Evolutionary conservation across 2,888 invertebrate genomes (phyloP), one percentile per base, ranked within the genome.

Genomic region (Lymantria dispar): DNA sequence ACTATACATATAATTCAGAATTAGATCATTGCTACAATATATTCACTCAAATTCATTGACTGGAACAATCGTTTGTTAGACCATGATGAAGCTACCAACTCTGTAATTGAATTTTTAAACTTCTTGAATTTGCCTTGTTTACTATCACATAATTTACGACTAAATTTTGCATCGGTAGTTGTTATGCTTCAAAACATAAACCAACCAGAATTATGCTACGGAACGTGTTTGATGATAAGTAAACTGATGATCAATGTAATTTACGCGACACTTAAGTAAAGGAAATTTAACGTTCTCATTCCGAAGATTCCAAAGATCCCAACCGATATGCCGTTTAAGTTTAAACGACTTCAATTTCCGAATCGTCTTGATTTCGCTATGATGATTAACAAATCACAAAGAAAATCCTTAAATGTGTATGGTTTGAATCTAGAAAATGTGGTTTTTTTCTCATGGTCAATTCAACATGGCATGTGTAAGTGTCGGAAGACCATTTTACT

Each of bases 131-230:
- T 70, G 50, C 56, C 62, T 56, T 60, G 62, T 39, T 58, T 59
- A 53, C 60, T 62, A 55, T 53, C 56, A 52, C 63, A 70, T 61
- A 67, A 68, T 66, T 64, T 73, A 60, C 54, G 40, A 13, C 60
- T 72, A 40, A 72, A 70, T 52, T 61, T 69, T 61, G 66, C 68
- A 52, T 62, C 66, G 5, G 58, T 63, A 62, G 60, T 70, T n/a
- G 74, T 70, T 50, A 68, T 71, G 74, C 70, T 68, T 45, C 36
- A 60, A 56, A 60, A 65, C 31, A 22, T 61, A 54, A 61, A 59
- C 54, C 57, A 54, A 58, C 60, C 55, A 59, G 58, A 56, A 58
- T 58, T 60, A 43, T 58, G 55, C 48, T 56, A 56, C 43, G 54
- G 54, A 15, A 57, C 50, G 47, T 59, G 57, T 56, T 60, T 60